Base-by-base conservation (phyloP, 2,797 vertebrate species). In the Anguilla anguilla region DNA sequence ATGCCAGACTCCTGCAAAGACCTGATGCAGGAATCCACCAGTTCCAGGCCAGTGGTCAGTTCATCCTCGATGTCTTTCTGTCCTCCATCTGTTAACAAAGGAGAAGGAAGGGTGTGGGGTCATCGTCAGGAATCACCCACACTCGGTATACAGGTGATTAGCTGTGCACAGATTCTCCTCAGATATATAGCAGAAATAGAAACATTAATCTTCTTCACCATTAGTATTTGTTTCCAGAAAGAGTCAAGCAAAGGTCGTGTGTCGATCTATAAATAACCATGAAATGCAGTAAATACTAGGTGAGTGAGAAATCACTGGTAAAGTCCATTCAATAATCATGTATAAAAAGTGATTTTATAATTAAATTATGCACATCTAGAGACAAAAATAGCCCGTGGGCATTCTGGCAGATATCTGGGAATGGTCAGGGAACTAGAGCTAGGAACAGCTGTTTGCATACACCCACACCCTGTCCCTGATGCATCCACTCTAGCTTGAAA, bases 41-140 rank as follows among this genome's bases (percentile, higher is more conserved):
- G 95, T 94, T 99, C 98, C 89, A 99, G 95, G 88, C 98, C 98
- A 87, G 98, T 99, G n/a, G 98, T 99, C 90, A 99, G 96, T 90
- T 99, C 98, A 94, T 99, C 98, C 93, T 99, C 98, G 82, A 99
- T 99, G 92, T 99, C 98, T 92, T 99, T 99, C 95, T 98, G 98
- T 92, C 98, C 98, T 93, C 98, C 98, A 92, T 99, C 98, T 99
- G 93, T 39, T 92, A 93, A 92, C 3, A 88, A 85, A 87, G 53
- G 0, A 77, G 31, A 57, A 57, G 72, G 17, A 89, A 22, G 77
- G 57, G 84, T 17, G 61, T n/a, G 61, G 61, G 43, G 43, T 59
- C 43, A 46, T 46, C 43, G 43, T 46, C 19, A 3, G 10, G 3
- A 15, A 4, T 57, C 17, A 55, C 22, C 53, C 22, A 59, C 43